These are phyloP conservation scores for Pseudococcus viburni DNA, from an alignment of 2,888 invertebrate genomes.

Conservation along the genomic window DNA sequence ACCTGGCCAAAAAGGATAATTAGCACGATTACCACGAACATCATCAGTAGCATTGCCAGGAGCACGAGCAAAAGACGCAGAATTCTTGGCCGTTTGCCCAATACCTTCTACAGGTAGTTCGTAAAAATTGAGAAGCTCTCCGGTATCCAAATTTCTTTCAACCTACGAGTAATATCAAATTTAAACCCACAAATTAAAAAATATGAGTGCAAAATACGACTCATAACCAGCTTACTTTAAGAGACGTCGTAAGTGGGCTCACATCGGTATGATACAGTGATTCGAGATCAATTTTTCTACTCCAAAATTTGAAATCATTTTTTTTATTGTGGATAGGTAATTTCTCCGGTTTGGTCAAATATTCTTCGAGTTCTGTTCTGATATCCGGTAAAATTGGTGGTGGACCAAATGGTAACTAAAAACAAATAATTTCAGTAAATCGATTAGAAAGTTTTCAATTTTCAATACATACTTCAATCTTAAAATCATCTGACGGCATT, in stretches of 20 bases:
- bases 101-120: constrained; percentile 75
- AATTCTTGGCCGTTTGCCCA: constrained; percentile 78
- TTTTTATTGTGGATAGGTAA: constrained; percentile 82
- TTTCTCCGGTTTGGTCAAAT: constrained; percentile 73
- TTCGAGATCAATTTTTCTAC: constrained; percentile 74
- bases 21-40: constrained; percentile 62
- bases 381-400: constrained; percentile 81
- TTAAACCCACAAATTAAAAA: not conserved
- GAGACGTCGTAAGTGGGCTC: constrained; percentile 73
- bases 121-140: constrained; percentile 80
- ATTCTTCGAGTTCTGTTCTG: constrained; percentile 78
- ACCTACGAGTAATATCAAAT: not conserved
- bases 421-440: constrained; percentile 22
- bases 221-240: constrained; percentile 72
- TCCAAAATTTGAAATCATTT: constrained; percentile 79
- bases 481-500: not conserved
- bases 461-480: constrained; percentile 8
- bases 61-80: constrained; percentile 84
- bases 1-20: constrained; percentile 67
- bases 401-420: constrained; percentile 72
- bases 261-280: constrained; percentile 74
- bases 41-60: constrained; percentile 82
- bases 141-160: constrained; percentile 81
- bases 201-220: not conserved
- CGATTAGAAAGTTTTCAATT: not conserved